Base-by-base conservation (phyloP, 2,888 invertebrate genomes). In the Hypomecis punctinalis region DNA sequence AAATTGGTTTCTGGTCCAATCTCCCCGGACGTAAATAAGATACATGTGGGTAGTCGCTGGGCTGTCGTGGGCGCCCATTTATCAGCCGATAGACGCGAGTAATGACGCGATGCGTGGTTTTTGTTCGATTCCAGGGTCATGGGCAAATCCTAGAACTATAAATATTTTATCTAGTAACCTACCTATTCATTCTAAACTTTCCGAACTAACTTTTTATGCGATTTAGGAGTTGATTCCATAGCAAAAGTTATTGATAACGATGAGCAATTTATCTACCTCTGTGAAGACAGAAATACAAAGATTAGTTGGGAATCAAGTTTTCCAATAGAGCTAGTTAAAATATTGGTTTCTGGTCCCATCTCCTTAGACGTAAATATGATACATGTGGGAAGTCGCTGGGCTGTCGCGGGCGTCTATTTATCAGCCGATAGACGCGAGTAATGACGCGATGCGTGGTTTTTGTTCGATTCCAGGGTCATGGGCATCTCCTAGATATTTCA, bases 381-480 rank as follows among this genome's bases (percentile, higher is more conserved):
- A 53, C 60, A 47, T 60, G 45, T 46, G 11, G 7, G 48, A 35
- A 36, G 48, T 48, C 35, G 9, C 5, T 48, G 56, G 39, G 23
- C 52, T 11, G 23, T 53, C 60, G 39, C 6, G n/a, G 48, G 36
- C 35, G 43, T 13, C 42, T n/a, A 55, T 54, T 61, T 55, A 42
- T 54, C 54, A 61, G 35, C 36, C 47, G 54, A 54, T 61, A 54
- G 54, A 55, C 36, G 51, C 35, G 60, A 36, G 51, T 46, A 60
- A 53, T 53, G 60, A 60, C 53, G 40, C 60, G 10, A 33, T 60
- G 59, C 10, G 46, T 23, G 53, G 47, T 13, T 36, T 53, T 60
- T 23, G 23, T 23, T 23, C 23, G 23, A 23, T 23, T 23, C 23
- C 23, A 23, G 23, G 23, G 23, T 23, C 23, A 23, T 23, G 23